These are phyloP conservation scores for Isurus oxyrinchus DNA, from an alignment of 2,113 vertebrate genomes.

Conservation along the genomic window DNA sequence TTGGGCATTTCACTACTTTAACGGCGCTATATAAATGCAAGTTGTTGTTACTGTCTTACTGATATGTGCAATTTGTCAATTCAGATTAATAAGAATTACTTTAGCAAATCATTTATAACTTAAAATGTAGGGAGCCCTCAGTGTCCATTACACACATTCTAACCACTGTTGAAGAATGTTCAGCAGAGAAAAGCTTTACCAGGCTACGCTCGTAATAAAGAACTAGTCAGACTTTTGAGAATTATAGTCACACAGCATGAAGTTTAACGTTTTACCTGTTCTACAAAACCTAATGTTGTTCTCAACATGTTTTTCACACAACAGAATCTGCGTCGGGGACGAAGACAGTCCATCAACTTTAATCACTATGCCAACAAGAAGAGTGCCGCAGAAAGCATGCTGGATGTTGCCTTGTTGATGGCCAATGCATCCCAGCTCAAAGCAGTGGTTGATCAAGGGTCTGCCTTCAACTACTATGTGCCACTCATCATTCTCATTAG, in stretches of 20 bases:
- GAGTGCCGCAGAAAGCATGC: conserved; percentile 90
- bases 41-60: not conserved
- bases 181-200: not conserved
- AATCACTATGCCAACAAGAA: conserved; percentile 98
- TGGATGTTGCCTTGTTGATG: conserved; percentile 93
- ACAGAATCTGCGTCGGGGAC: conserved; percentile 32
- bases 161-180: not conserved
- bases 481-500: conserved; percentile 79
- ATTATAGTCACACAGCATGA: not conserved
- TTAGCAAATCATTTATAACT: not conserved
- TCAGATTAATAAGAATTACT: not conserved
- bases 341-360: conserved; percentile 67
- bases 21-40: not conserved
- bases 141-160: not conserved
- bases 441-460: conserved; percentile 79
- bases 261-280: not conserved
- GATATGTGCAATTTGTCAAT: not conserved
- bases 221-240: not conserved
- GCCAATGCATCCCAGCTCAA: conserved; percentile 96
- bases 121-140: not conserved
- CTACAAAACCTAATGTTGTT: not conserved
- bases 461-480: conserved; percentile 66
- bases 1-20: not conserved
- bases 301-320: not conserved
- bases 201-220: no score